phyloP scores from a whole-genome alignment of 30 jellyfish, hydroid and myxozoan genomes.

The Hydractinia symbiolongicarpus region DNA sequence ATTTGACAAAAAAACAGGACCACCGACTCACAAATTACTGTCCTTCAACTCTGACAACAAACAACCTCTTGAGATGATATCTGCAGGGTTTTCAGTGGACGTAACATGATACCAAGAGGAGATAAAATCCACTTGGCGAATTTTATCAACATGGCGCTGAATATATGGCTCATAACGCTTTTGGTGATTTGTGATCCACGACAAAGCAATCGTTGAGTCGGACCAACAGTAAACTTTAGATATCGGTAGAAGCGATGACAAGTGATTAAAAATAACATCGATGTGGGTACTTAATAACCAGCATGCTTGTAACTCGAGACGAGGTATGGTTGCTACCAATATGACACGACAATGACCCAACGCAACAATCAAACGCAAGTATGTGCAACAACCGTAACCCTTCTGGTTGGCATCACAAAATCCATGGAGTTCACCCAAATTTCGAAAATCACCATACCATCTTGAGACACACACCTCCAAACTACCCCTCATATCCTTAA shows the following conservation, averaged over 20 bases:
- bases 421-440: not conserved
- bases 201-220: constrained; percentile 20
- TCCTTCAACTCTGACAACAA: too few species aligned
- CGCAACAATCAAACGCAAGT: not conserved
- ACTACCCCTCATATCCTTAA: not conserved
- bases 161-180: not conserved
- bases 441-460: not conserved
- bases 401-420: not conserved
- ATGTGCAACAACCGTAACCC: too few species aligned
- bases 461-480: too few species aligned
- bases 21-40: too few species aligned
- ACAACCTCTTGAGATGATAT: constrained; percentile 14
- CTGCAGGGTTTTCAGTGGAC: constrained; percentile 14
- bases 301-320: constrained; percentile 2
- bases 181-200: not conserved
- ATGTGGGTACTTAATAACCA: not conserved
- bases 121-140: not conserved
- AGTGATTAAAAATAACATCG: not conserved
- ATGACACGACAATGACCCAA: not conserved
- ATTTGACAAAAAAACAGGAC: too few species aligned
- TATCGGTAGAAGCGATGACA: not conserved
- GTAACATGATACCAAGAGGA: constrained; percentile 2
- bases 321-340: not conserved
- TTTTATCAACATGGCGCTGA: not conserved
- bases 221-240: constrained; percentile 4